A percentile compares a stretch with the other conserved stretches of the same genome.
Evolutionary conservation across 1,140 invertebrate genomes (phyloP).

Genomic region (Apis dorsata): DNA sequence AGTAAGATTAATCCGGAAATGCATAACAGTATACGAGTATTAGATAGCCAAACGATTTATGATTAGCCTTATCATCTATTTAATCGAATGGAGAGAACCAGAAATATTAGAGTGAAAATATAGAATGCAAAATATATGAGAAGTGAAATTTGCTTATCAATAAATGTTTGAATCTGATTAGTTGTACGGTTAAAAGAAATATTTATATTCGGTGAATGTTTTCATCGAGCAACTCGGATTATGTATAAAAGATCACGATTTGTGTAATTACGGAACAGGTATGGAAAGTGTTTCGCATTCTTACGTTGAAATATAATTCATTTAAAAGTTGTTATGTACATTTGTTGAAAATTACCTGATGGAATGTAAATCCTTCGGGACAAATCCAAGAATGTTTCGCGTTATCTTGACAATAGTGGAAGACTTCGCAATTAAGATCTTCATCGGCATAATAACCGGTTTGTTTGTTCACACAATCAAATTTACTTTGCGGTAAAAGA

Average conservation of each 20-base stretch:
- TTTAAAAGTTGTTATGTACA: neutral
- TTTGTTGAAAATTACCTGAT: slow-evolving; percentile 83
- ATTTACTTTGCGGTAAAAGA: slow-evolving; percentile 90
- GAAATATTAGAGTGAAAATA: slow-evolving; percentile 10
- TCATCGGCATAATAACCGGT: slow-evolving; percentile 96
- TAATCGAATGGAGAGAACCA: neutral
- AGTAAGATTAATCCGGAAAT: slow-evolving; percentile 34
- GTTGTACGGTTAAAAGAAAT: neutral
- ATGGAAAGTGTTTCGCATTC: neutral
- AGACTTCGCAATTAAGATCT: slow-evolving; percentile 93
- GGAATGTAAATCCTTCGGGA: slow-evolving; percentile 94
- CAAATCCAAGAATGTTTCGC: slow-evolving; percentile 96
- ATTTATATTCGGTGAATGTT: slow-evolving; percentile 11
- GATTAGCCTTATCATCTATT: neutral
- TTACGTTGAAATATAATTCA: neutral
- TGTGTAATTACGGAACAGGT: neutral
- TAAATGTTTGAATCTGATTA: neutral
- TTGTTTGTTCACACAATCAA: slow-evolving; percentile 88
- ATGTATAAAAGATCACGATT: neutral
- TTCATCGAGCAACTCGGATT: slow-evolving; percentile 1
- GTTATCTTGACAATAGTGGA: slow-evolving; percentile 96
- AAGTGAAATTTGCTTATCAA: slow-evolving; percentile 42
- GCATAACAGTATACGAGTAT: neutral
- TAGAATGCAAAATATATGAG: neutral
- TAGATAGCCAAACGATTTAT: slow-evolving; percentile 26